Evolutionary conservation across 2,888 invertebrate genomes (phyloP), one percentile per base, ranked within the genome.

Genomic region (Orchestes rusci): DNA sequence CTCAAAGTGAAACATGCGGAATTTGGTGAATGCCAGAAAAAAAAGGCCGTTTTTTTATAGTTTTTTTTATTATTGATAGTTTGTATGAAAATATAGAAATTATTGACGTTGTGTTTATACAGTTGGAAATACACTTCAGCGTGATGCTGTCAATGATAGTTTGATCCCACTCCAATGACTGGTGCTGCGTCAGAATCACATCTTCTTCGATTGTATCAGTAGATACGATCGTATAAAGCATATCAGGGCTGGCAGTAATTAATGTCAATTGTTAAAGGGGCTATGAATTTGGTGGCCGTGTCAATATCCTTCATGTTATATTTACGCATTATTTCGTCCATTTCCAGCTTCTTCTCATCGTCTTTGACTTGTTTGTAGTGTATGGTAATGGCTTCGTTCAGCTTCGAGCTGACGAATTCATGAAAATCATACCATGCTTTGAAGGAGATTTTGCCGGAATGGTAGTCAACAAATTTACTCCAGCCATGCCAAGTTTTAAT

Each of bases 401-500:
- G 20, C 32, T 52, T 53, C 1, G 56, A 5, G 3, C 43, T 51
- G 30, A 58, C 50, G 23, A 53, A 58, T 16, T 55, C 54, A 10
- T 48, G 30, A 34, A 59, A 59, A 12, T 53, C 48, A 48, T 51
- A 56, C 56, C 56, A 58, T 3, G 48, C 51, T 29, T 52, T 52
- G 43, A 56, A 57, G 34, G 47, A 41, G 13, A 57, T 38, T 33
- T 56, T 54, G 13, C 58, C 57, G 18, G 51, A 53, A 31, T 50
- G 56, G 32, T 57, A 59, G 36, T 59, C 57, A 32, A 42, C 49
- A 44, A 54, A 53, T 37, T 51, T 54, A 33, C 56, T 54, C 58
- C 58, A 58, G 4, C 58, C 58, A 8, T 57, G 58, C 58, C 58
- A 58, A 27, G 50, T 50, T 42, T 52, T 56, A 29, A 57, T 57